Conservation (phyloP, 1,140 invertebrate species). For the Drosophila orosa region DNA sequence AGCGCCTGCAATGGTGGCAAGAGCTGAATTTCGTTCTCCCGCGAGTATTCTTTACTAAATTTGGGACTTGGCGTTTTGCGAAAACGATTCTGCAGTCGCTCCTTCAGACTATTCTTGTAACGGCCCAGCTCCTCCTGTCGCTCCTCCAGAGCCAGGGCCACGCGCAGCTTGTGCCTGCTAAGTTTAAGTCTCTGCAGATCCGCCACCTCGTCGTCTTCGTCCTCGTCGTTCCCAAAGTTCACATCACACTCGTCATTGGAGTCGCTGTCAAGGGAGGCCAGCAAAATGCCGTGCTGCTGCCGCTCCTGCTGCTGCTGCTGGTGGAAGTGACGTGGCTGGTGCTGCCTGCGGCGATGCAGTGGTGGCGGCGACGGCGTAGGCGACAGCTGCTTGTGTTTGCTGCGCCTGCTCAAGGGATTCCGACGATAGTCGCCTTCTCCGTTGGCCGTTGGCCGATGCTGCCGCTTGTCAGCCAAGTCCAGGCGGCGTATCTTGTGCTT, state of each 20-base stretch:
- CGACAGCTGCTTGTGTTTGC: constrained; percentile 8
- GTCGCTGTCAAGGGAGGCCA: constrained; percentile 54
- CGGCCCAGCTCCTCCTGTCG: constrained; percentile 31
- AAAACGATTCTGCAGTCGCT: constrained; percentile 51
- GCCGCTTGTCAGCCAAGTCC: constrained; percentile 10
- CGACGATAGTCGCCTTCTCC: constrained; percentile 3
- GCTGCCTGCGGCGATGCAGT: neutral
- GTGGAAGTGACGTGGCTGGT: constrained; percentile 13
- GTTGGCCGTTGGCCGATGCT: neutral
- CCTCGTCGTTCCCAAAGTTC: constrained; percentile 51
- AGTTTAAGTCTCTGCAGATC: constrained; percentile 45
- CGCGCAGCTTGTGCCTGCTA: constrained; percentile 65
- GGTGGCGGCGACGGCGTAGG: constrained; percentile 22
- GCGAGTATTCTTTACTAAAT: constrained; percentile 4
- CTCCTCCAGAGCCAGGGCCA: constrained; percentile 60
- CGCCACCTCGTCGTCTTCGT: constrained; percentile 50
- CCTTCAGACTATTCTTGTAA: constrained; percentile 59
- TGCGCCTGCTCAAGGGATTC: constrained; percentile 20
- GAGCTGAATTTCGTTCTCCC: constrained; percentile 10
- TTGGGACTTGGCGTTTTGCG: constrained; percentile 50
- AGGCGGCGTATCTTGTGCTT: constrained; percentile 36
- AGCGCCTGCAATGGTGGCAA: constrained; percentile 1
- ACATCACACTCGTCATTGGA: constrained; percentile 60
- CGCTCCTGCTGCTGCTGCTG: constrained; percentile 20
- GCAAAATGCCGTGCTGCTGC: constrained; percentile 14